Conservation (phyloP, 2,888 invertebrate genomes). For the Drosophila ochracea region DNA sequence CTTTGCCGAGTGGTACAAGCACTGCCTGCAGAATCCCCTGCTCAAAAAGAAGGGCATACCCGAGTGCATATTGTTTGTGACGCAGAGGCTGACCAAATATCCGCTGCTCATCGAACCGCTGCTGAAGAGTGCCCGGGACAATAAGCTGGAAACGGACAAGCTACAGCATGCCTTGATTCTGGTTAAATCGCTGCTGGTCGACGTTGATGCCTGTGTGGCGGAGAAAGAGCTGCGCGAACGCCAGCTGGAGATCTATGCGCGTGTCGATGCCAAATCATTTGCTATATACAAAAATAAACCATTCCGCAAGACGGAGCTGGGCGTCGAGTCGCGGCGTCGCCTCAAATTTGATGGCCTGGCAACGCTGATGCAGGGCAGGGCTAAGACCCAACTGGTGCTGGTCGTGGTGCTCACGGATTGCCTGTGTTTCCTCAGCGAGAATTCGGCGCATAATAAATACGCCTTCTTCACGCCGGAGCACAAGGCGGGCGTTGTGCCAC, state of each 20-base stretch:
- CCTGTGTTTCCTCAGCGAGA: slow-evolving; percentile 95
- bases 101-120: slow-evolving; percentile 96
- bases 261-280: slow-evolving; percentile 96
- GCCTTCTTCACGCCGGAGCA: slow-evolving; percentile 97
- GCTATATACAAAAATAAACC: slow-evolving; percentile 93
- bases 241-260: slow-evolving; percentile 95
- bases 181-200: slow-evolving; percentile 95
- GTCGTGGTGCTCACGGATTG: slow-evolving; percentile 97
- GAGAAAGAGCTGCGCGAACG: slow-evolving; percentile 95
- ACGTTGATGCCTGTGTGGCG: slow-evolving; percentile 96
- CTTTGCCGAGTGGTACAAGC: slow-evolving; percentile 93
- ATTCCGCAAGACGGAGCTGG: slow-evolving; percentile 96
- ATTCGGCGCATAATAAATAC: slow-evolving; percentile 95
- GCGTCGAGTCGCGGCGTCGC: slow-evolving; percentile 92
- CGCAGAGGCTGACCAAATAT: slow-evolving; percentile 97
- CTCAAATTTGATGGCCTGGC: slow-evolving; percentile 96
- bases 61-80: slow-evolving; percentile 97
- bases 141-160: slow-evolving; percentile 91
- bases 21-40: slow-evolving; percentile 94
- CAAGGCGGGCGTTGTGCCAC: slow-evolving; percentile 97
- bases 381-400: slow-evolving; percentile 94
- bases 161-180: slow-evolving; percentile 91
- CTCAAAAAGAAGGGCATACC: slow-evolving; percentile 98
- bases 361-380: slow-evolving; percentile 95
- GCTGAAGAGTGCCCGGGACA: slow-evolving; percentile 94